phyloP scores from a whole-genome alignment of 1,140 invertebrate species.

The Drosophila aff. region DNA sequence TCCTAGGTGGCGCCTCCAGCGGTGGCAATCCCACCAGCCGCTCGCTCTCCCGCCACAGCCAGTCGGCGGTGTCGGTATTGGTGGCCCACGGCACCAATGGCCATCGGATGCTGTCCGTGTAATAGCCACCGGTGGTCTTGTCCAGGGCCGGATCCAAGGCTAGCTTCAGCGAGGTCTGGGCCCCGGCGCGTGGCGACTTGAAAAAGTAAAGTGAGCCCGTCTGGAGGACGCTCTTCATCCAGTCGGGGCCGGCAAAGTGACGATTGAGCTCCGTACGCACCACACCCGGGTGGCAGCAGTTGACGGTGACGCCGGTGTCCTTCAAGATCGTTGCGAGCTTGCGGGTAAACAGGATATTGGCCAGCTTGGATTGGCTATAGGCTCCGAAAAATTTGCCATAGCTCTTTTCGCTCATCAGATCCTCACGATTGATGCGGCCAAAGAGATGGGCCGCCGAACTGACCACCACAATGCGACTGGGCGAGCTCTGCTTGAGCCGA shows the following conservation, averaged over 20 bases:
- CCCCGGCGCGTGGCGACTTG: slow-evolving; percentile 89
- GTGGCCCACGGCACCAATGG: slow-evolving; percentile 73
- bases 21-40: slow-evolving; percentile 70
- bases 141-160: slow-evolving; percentile 90
- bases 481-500: slow-evolving; percentile 86
- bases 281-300: slow-evolving; percentile 90
- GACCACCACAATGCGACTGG: slow-evolving; percentile 86
- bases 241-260: slow-evolving; percentile 85
- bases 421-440: slow-evolving; percentile 89
- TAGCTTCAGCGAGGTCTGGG: slow-evolving; percentile 93
- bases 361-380: slow-evolving; percentile 91
- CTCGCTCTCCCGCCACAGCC: slow-evolving; percentile 89
- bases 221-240: slow-evolving; percentile 53
- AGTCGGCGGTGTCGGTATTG: slow-evolving; percentile 87
- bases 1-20: slow-evolving; percentile 17
- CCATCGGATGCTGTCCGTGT: slow-evolving; percentile 87
- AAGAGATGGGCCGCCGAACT: slow-evolving; percentile 84
- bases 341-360: slow-evolving; percentile 90
- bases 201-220: slow-evolving; percentile 75
- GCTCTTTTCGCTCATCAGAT: slow-evolving; percentile 88
- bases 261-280: slow-evolving; percentile 91
- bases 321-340: slow-evolving; percentile 87
- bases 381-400: slow-evolving; percentile 87
- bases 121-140: slow-evolving; percentile 87
- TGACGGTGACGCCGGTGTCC: slow-evolving; percentile 88